Evolutionary conservation across 2,888 invertebrate species (phyloP), one percentile per base, ranked within the genome.

Genomic region (Nasonovia ribisnigri): DNA sequence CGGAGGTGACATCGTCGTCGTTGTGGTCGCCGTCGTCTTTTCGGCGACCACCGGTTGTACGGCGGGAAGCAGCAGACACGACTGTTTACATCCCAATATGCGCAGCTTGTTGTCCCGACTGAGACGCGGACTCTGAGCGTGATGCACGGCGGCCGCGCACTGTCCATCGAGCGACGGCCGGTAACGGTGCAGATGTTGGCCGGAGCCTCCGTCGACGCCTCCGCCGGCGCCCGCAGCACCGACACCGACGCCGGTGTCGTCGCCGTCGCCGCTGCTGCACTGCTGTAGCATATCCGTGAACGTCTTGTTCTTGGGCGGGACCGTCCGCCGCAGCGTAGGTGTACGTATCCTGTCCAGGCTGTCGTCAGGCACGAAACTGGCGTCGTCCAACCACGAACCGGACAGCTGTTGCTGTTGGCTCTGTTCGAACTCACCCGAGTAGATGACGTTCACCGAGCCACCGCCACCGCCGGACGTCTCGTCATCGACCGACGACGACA

Each of bases 381-480:
- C 84, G 93, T 94, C 88, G 89, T 93, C 90, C 93, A 92, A 36
- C 94, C 94, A 92, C 93, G 94, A 90, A 54, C 92, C 94, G 92
- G 94, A 86, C 93, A 93, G 57, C 92, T 94, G 92, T 86, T 90
- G 93, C 90, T 94, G 88, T 94, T 94, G 84, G 92, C 95, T 95
- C 88, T 95, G 94, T 91, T 95, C 95, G 84, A 95, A 95, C 51
- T 95, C 95, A 84, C 95, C 95, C 3, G 95, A 95, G 93, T 95
- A 95, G 90, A 95, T 95, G 54, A 95, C 95, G 26, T 95, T 95
- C 20, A 95, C 95, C n/a, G 95, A 93, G 86, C 94, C 94, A 88
- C 95, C 94, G 86, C 88, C 77, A 86, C 90, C 57, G 90, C 89
- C 89, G 60, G 54, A 77, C 93, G 93, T 95, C 95, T 67, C 94